Percentiles rank a stretch among this genome's conserved stretches.
Evolutionary conservation across 2,113 vertebrate species (phyloP).

Genomic region (Odontesthes bonariensis): DNA sequence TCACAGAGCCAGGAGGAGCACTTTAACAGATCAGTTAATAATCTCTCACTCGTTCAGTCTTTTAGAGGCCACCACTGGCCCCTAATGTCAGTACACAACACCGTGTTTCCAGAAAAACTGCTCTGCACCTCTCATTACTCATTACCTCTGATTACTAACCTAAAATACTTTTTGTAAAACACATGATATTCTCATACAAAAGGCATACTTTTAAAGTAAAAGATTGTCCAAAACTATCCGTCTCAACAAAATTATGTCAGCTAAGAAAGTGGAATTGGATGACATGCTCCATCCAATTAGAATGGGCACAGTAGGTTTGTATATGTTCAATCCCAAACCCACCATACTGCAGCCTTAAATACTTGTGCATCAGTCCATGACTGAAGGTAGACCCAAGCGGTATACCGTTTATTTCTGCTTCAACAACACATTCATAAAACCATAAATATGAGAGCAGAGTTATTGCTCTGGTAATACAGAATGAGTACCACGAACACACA

Average conservation of each 20-base stretch:
- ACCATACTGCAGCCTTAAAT: no score
- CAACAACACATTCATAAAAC: no score
- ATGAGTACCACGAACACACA: no score
- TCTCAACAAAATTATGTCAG: no score
- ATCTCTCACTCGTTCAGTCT: conserved; percentile 24
- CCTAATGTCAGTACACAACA: neutral
- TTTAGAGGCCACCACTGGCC: neutral
- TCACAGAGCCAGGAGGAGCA: conserved; percentile 30
- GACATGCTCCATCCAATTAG: no score
- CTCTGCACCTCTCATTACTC: neutral
- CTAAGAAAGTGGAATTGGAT: no score
- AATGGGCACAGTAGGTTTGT: neutral
- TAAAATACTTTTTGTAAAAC: neutral
- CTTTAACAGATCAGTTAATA: conserved; percentile 68
- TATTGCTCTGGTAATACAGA: no score
- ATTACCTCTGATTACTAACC: neutral
- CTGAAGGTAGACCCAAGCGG: neutral
- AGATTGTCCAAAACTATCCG: no score
- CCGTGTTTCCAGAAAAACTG: neutral
- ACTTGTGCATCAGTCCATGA: neutral
- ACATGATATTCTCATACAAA: no score
- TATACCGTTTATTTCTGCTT: neutral
- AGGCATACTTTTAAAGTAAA: no score
- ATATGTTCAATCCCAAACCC: neutral
- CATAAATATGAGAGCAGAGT: no score